A percentile compares a stretch with the other conserved stretches of the same genome.
Evolutionary conservation across 2,797 vertebrate genomes (phyloP).

Genomic region (Ptychobarbus kaznakovi): DNA sequence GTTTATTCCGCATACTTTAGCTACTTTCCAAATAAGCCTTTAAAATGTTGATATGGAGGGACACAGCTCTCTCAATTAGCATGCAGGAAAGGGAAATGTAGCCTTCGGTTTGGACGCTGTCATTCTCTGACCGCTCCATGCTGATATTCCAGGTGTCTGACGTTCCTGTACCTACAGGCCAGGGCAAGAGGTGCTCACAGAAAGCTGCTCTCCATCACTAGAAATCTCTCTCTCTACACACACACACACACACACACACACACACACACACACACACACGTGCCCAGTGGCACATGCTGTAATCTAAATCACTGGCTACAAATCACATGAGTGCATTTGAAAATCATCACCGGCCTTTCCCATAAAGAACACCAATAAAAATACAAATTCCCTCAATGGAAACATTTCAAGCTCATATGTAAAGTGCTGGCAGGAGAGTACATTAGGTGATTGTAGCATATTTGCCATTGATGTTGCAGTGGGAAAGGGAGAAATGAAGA

Average conservation of each 20-base stretch:
- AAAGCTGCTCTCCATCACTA: slow-evolving; percentile 10
- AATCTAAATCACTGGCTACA: slow-evolving; percentile 68
- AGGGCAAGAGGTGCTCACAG: neutral
- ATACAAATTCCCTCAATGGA: slow-evolving; percentile 70
- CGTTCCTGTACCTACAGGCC: neutral
- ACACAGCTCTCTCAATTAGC: slow-evolving; percentile 50
- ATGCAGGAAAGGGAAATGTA: slow-evolving; percentile 36
- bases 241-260: no score
- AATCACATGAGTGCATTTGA: slow-evolving; percentile 72
- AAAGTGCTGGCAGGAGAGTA: slow-evolving; percentile 65
- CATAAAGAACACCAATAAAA: slow-evolving; percentile 77
- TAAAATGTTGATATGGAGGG: slow-evolving; percentile 45
- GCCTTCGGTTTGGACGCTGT: slow-evolving; percentile 36
- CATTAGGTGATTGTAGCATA: slow-evolving; percentile 73
- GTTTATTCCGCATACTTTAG: slow-evolving; percentile 27
- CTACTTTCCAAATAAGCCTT: slow-evolving; percentile 61
- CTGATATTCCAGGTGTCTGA: slow-evolving; percentile 59
- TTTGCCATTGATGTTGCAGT: slow-evolving; percentile 69
- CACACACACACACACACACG: slow-evolving; percentile 15
- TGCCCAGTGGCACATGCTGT: slow-evolving; percentile 60
- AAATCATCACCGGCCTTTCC: slow-evolving; percentile 72
- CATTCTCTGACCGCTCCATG: slow-evolving; percentile 57
- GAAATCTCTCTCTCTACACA: neutral
- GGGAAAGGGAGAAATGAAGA: slow-evolving; percentile 52
- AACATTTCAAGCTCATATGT: slow-evolving; percentile 69